Conservation (phyloP, 2,888 invertebrate genomes). For the Pachymerium ferrugineum region DNA sequence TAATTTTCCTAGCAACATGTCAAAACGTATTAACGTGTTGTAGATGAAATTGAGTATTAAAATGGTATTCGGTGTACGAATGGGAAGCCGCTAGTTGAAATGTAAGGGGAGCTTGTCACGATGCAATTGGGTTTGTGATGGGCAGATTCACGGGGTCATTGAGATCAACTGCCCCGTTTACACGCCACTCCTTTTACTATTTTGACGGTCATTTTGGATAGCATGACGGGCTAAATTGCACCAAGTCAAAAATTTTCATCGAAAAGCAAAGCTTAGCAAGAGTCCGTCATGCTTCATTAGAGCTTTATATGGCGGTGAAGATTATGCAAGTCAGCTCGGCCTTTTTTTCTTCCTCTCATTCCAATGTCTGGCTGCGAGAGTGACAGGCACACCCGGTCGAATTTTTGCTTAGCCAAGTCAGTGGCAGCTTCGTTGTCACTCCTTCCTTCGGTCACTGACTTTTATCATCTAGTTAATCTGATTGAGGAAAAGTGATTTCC, state of each 20-base stretch:
- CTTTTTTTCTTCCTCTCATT: not conserved
- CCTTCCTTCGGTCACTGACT: not conserved
- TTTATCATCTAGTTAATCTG: not conserved
- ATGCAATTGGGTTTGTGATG: not conserved
- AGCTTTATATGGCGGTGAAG: not conserved
- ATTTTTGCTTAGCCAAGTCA: constrained; percentile 11
- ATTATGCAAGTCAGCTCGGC: not conserved
- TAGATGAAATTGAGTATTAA: not conserved
- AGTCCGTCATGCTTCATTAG: constrained; percentile 15
- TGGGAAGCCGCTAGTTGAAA: not conserved
- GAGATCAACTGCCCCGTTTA: not conserved
- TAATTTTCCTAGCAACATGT: no score
- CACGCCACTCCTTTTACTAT: not conserved
- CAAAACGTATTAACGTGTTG: not conserved
- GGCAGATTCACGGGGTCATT: not conserved
- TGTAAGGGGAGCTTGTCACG: not conserved
- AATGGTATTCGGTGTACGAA: not conserved
- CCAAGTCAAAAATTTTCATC: not conserved
- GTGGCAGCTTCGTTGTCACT: not conserved
- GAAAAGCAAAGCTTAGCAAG: not conserved
- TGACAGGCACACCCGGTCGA: constrained; percentile 21
- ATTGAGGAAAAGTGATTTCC: not conserved
- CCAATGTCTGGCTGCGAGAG: not conserved
- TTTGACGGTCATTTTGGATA: not conserved
- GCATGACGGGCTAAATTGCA: not conserved